phyloP scores from a whole-genome alignment of 2,113 vertebrate genomes.

The Addax nasomaculatus region DNA sequence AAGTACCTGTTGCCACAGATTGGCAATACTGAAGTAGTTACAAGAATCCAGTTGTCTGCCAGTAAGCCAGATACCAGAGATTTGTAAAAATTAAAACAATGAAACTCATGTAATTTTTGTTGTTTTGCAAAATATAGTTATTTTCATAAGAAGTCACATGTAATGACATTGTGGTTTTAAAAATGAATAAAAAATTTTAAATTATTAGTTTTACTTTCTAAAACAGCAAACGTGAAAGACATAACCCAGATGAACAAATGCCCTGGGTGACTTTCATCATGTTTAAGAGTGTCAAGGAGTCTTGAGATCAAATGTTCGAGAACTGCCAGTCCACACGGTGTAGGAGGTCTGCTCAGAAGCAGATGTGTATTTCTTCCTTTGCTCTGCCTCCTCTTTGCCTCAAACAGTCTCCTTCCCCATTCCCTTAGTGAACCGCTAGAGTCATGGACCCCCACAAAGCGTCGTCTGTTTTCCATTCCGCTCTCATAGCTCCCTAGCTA shows the following conservation, averaged over 20 bases:
- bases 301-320: background rate
- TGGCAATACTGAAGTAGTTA: background rate
- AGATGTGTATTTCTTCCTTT: too few relatives aligned
- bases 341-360: background rate
- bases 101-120: background rate
- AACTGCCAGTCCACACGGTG: fast-evolving
- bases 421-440: background rate
- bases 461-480: background rate
- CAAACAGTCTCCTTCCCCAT: background rate
- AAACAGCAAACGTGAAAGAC: background rate
- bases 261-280: background rate
- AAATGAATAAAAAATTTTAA: background rate
- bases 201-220: background rate
- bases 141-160: background rate
- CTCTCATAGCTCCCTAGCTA: background rate
- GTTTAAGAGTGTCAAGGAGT: background rate
- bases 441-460: background rate
- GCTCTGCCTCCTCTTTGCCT: background rate
- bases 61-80: background rate
- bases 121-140: background rate
- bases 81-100: background rate
- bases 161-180: background rate
- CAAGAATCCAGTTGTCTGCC: background rate
- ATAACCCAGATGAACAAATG: background rate
- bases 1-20: background rate